Conservation (phyloP, 2,113 vertebrate genomes). For the Rhodinocichla rosea region DNA sequence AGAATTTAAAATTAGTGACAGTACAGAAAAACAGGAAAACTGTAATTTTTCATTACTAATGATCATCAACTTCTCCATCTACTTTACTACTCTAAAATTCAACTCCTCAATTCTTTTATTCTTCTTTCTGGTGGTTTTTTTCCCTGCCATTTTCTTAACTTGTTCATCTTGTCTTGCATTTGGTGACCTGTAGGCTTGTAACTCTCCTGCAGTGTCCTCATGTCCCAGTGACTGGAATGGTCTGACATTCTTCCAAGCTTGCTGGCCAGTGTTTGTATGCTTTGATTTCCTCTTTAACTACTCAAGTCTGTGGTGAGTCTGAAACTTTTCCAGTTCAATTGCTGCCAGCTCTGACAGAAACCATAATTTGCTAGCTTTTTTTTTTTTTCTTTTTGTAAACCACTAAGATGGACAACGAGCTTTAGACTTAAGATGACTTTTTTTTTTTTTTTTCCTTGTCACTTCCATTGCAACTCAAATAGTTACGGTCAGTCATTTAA, state of each 20-base stretch:
- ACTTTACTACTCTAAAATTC: background rate
- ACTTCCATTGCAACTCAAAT: background rate
- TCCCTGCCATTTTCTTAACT: background rate
- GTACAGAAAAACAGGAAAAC: background rate
- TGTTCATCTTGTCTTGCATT: background rate
- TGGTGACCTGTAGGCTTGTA: background rate
- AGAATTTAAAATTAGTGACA: background rate
- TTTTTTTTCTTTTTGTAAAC: background rate
- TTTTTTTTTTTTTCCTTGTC: background rate
- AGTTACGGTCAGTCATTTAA: background rate
- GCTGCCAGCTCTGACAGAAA: slow-evolving; percentile 26
- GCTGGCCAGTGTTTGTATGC: background rate
- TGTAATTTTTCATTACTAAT: background rate
- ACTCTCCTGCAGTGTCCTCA: background rate
- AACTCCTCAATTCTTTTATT: background rate
- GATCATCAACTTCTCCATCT: background rate
- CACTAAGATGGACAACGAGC: background rate
- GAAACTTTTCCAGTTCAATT: slow-evolving; percentile 19
- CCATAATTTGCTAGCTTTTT: background rate
- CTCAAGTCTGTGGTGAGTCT: slow-evolving; percentile 25
- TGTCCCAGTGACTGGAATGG: background rate
- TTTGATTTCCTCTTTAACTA: slow-evolving; percentile 40
- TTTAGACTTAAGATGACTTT: background rate
- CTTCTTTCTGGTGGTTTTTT: background rate
- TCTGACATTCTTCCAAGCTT: slow-evolving; percentile 13